Evolutionary conservation across 37 sponge, comb jelly and placozoan genomes (phyloP).

Genomic region (Spongia lamella): DNA sequence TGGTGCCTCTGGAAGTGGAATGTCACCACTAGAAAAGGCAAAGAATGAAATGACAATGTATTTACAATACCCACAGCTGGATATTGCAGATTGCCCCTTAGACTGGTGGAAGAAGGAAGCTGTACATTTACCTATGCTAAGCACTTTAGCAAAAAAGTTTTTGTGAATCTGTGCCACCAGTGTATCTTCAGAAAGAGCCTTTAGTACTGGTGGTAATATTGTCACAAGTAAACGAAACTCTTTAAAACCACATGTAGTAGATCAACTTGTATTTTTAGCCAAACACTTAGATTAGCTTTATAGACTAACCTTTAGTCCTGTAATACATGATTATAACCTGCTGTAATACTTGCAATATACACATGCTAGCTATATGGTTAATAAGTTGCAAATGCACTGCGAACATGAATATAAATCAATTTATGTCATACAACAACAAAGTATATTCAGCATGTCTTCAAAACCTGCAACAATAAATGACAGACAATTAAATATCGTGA

Average conservation of each 20-base stretch:
- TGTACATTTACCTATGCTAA: neutral
- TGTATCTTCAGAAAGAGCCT: neutral
- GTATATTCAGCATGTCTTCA: no score
- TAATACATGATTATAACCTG: no score
- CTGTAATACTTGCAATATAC: no score
- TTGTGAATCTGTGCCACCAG: constrained; percentile 6
- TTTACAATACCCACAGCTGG: neutral
- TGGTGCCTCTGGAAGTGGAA: neutral
- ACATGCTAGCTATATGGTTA: no score
- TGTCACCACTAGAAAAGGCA: neutral
- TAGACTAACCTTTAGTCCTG: no score
- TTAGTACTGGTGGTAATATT: constrained; percentile 5
- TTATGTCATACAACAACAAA: no score
- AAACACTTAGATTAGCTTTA: neutral
- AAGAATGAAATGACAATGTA: neutral
- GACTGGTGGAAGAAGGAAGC: neutral
- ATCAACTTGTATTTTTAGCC: constrained; percentile 3
- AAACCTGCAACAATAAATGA: no score
- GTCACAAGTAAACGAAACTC: neutral
- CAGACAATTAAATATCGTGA: no score
- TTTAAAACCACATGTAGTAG: neutral
- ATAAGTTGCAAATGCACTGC: no score
- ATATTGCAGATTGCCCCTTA: neutral
- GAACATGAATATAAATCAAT: no score
- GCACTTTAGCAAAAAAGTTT: neutral